Percentiles rank a stretch among this genome's conserved stretches.
These are phyloP conservation scores for Amphiprion ocellaris DNA, from an alignment of 2,113 vertebrate genomes.

Conservation along the genomic window DNA sequence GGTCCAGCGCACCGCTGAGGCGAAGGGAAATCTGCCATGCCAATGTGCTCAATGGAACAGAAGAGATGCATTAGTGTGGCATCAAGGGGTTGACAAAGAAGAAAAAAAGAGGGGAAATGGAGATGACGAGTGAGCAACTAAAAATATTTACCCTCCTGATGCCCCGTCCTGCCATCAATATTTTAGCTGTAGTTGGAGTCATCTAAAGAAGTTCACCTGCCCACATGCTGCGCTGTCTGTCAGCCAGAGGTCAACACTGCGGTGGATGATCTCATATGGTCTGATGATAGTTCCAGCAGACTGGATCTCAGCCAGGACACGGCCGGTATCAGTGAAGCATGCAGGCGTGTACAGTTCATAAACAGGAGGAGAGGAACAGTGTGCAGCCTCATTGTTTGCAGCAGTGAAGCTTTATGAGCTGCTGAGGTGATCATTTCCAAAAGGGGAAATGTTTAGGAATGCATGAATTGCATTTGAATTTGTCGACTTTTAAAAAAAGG, in stretches of 20 bases:
- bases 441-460: neutral
- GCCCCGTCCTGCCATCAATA: slow-evolving; percentile 72
- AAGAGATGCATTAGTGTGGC: slow-evolving; percentile 82
- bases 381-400: neutral
- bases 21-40: slow-evolving; percentile 77
- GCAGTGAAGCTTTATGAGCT: slow-evolving; percentile 1
- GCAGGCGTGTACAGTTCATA: slow-evolving; percentile 32
- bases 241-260: slow-evolving; percentile 80
- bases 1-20: slow-evolving; percentile 73
- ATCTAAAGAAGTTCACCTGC: slow-evolving; percentile 72
- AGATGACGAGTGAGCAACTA: slow-evolving; percentile 75
- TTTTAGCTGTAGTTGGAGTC: slow-evolving; percentile 70
- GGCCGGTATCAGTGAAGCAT: slow-evolving; percentile 49
- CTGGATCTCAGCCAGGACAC: slow-evolving; percentile 54
- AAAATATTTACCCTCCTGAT: slow-evolving; percentile 75
- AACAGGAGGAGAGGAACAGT: slow-evolving; percentile 35
- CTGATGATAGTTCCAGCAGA: slow-evolving; percentile 62
- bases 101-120: slow-evolving; percentile 45
- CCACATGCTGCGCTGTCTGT: slow-evolving; percentile 66
- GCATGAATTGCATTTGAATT: neutral
- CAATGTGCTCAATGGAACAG: slow-evolving; percentile 81
- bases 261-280: slow-evolving; percentile 77
- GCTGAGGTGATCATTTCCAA: neutral
- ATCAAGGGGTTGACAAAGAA: slow-evolving; percentile 64
- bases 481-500: neutral